phyloP scores from a whole-genome alignment of 2,113 vertebrate genomes.

The Ochotona princeps region DNA sequence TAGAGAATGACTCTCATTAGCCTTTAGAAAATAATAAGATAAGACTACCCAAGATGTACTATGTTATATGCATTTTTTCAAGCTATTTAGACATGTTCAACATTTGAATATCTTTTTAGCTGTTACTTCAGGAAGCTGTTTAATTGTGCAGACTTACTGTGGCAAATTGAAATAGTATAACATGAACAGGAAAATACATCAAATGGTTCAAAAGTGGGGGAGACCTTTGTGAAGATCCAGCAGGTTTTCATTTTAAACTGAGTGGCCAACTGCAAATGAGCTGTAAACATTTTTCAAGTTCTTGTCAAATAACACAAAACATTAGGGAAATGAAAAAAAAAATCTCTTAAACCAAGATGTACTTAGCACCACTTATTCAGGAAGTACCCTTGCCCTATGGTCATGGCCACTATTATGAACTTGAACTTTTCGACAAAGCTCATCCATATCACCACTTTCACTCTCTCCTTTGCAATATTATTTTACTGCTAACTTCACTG shows the following conservation, averaged over 20 bases:
- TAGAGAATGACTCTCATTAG: constrained; percentile 16
- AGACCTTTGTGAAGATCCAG: constrained; percentile 53
- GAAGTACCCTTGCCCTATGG: background rate
- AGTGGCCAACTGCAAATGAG: constrained; percentile 52
- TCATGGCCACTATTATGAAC: background rate
- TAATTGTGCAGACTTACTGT: constrained; percentile 46
- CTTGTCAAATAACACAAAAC: constrained; percentile 25
- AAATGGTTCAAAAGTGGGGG: constrained; percentile 42
- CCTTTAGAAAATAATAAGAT: constrained; percentile 11
- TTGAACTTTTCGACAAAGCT: background rate
- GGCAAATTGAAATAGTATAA: background rate
- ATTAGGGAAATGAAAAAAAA: background rate
- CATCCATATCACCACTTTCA: background rate
- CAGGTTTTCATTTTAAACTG: constrained; percentile 73
- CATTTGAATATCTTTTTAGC: constrained; percentile 45
- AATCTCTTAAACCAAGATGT: background rate
- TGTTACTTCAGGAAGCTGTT: background rate
- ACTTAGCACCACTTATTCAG: background rate
- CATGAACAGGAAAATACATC: constrained; percentile 21
- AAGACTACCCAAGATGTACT: constrained; percentile 44
- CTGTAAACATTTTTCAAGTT: constrained; percentile 72
- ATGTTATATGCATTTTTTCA: background rate
- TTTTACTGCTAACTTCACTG: background rate
- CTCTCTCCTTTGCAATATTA: background rate
- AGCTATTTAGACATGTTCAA: constrained; percentile 59